Evolutionary conservation across 2,888 invertebrate genomes (phyloP), one percentile per base, ranked within the genome.

Genomic region (Lamproptera curius): DNA sequence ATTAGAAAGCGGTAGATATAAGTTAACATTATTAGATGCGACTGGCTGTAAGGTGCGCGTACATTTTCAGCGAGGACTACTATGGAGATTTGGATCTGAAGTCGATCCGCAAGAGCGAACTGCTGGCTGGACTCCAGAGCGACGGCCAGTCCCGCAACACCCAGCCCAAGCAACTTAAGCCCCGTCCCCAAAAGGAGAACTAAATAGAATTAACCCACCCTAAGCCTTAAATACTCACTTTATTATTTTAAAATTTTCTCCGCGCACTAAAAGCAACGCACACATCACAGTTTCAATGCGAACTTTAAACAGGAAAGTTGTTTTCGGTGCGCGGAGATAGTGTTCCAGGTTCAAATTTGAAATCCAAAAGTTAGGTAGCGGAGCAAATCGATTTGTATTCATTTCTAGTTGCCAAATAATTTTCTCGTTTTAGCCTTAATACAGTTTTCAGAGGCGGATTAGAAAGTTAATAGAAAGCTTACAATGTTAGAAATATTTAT

Each of bases 31-130:
- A 61, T 65, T 67, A 69, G 75, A 70, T 65, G 71, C 67, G 74
- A 75, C 73, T 74, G 78, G 80, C 73, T 76, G 83, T 85, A 85
- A 85, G 84, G 76, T 80, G 61, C 73, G 76, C 81, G 74, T 85
- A 73, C 79, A 75, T 83, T 85, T 92, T 90, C 94, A 96, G 97
- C 91, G 96, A 97, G 92, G 96, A 97, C 93, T 97, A 97, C 92
- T 97, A 97, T 77, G 97, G 97, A 64, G 96, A 96, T 87, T 89
- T 96, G 92, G 97, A 97, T 89, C 90, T 97, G 91, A 97, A 97
- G 93, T 92, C 93, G 89, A 95, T 96, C 92, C 93, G 95, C 89
- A 97, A 97, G 92, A 95, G 95, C 88, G 96, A 97, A 88, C 92
- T 96, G 67, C 91, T 95, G 76, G 91, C 95, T 69, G 96, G 96